phyloP scores from a whole-genome alignment of 2,888 invertebrate species.

The Seira musarum region DNA sequence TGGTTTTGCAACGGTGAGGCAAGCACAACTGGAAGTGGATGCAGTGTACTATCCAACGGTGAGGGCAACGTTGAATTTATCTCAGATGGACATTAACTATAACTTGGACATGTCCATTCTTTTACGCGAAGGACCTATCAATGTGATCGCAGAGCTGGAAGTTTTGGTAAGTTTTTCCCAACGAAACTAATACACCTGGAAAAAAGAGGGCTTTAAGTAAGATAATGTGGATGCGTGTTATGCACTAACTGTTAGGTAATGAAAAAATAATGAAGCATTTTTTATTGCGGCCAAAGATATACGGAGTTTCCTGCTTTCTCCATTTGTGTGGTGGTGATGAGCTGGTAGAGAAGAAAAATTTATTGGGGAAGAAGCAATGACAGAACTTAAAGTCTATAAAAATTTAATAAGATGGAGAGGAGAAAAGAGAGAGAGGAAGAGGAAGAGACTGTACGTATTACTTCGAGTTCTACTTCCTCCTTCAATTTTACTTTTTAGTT shows the following conservation, averaged over 20 bases:
- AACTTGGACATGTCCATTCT: slow-evolving; percentile 67
- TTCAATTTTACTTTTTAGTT: too few species aligned
- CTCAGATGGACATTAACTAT: slow-evolving; percentile 73
- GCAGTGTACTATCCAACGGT: slow-evolving; percentile 77
- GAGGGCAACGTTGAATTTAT: slow-evolving; percentile 75
- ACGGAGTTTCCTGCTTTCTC: not conserved
- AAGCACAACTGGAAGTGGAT: slow-evolving; percentile 75
- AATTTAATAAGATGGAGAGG: not conserved
- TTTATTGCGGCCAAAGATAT: not conserved
- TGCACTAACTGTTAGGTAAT: not conserved
- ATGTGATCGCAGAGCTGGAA: slow-evolving; percentile 65
- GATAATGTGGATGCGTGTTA: not conserved
- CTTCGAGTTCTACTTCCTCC: not conserved
- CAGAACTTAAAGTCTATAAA: not conserved
- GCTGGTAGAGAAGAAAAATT: not conserved
- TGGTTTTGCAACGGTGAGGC: slow-evolving; percentile 50
- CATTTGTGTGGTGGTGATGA: not conserved
- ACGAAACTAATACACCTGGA: not conserved
- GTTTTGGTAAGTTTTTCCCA: slow-evolving; percentile 63
- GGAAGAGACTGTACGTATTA: not conserved
- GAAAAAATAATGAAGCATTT: slow-evolving; percentile 6
- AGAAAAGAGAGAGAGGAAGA: not conserved
- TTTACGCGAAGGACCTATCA: slow-evolving; percentile 69
- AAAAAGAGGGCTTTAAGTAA: not conserved
- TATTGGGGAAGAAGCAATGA: not conserved